These are phyloP conservation scores for Lycocerus yunnanus DNA, from an alignment of 2,888 invertebrate species.

Conservation along the genomic window DNA sequence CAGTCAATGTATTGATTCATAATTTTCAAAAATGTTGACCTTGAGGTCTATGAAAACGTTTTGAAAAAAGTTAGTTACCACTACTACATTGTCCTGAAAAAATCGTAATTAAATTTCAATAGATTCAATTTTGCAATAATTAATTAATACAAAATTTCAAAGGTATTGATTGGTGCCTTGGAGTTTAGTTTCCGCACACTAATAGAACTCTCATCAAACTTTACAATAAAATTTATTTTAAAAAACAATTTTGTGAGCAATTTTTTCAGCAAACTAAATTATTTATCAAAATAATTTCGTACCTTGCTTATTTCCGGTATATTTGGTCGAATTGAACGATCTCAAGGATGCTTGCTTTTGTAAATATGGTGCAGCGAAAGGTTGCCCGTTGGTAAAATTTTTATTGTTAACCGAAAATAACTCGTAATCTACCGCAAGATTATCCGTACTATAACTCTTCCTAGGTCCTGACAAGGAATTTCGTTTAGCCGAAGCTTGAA, in stretches of 20 bases:
- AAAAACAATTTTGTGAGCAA: not conserved
- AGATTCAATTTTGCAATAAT: not conserved
- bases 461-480: conserved; percentile 32
- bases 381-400: conserved; percentile 50
- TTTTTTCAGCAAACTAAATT: not conserved
- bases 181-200: not conserved
- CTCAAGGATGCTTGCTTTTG: conserved; percentile 39
- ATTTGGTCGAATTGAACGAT: conserved; percentile 36
- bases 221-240: not conserved
- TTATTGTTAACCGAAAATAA: conserved; percentile 62
- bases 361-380: conserved; percentile 33
- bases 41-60: not conserved
- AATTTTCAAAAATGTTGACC: not conserved
- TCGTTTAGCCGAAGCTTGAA: conserved; percentile 47
- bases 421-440: conserved; percentile 77
- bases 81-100: not conserved
- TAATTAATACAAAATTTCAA: not conserved
- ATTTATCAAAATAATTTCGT: conserved; percentile 13
- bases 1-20: not conserved
- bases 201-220: not conserved
- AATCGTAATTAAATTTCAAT: not conserved
- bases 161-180: not conserved
- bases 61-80: not conserved
- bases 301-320: conserved; percentile 22
- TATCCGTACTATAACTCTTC: conserved; percentile 59